Evolutionary conservation across 2,888 invertebrate genomes (phyloP), one percentile per base, ranked within the genome.

Genomic region (Creontiades dilutus): DNA sequence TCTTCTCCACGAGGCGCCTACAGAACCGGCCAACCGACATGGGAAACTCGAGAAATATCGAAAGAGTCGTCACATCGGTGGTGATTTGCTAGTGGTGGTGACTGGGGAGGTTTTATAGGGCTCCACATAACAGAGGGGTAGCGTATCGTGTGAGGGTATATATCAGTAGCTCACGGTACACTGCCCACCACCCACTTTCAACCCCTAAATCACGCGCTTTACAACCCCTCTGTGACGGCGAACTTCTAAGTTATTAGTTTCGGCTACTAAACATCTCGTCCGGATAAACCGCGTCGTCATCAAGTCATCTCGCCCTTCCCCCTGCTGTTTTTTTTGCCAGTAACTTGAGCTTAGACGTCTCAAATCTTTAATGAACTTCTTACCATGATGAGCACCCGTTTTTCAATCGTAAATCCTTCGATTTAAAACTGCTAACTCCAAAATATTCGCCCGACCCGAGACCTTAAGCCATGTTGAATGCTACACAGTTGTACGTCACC

Each of bases 121-220:
- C 13, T 7, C 52, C 28, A 48, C 19, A 55, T 28, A 48, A 82
- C 28, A 37, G 37, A 85, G 57, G 85, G 85, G 57, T 2, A 55
- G 55, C 14, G 3, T 52, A n/a, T 46, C 46, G 82, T 48, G 82
- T 52, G 52, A 55, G 85, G 57, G 57, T 85, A 55, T 82, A 82
- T 85, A 85, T 85, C 85, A 85, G 85, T 57, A 57, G 27, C 85
- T 85, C 85, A 85, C 85, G 85, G 57, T 85, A 85, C 55, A 85
- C 85, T 85, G 85, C 55, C 85, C 85, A 28, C 85, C 85, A 85
- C 85, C 85, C 85, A 85, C 85, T 85, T 85, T 85, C 85, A 85
- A 85, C 85, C 85, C 85, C 85, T 85, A 85, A 85, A 85, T 85
- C 85, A 85, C 85, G 81, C 81, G 85, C 85, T 52, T 85, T 61